Percentiles rank a stretch among this genome's conserved stretches.
Evolutionary conservation across 2,113 vertebrate species (phyloP).

Genomic region (Sturnus vulgaris): DNA sequence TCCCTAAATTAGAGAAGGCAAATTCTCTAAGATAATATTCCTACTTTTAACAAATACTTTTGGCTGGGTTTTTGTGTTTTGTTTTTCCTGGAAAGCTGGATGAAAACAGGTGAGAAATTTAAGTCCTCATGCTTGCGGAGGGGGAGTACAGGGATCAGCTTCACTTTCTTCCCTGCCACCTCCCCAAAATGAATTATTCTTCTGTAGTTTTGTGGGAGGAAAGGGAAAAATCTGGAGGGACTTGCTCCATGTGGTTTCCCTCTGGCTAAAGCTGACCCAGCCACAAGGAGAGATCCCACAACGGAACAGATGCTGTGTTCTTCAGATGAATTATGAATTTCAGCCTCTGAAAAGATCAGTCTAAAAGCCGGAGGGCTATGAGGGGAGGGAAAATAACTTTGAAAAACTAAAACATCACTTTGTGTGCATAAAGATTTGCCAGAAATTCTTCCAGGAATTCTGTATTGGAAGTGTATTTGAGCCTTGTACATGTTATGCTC

Average conservation of each 20-base stretch:
- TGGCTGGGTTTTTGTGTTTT: background rate
- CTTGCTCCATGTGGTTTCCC: background rate
- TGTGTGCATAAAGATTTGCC: background rate
- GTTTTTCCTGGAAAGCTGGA: background rate
- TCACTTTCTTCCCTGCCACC: background rate
- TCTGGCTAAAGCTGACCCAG: background rate
- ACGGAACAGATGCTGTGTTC: background rate
- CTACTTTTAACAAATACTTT: background rate
- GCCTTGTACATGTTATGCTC: fast-evolving
- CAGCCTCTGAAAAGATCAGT: background rate
- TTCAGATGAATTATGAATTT: slow-evolving; percentile 6
- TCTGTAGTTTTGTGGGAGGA: background rate
- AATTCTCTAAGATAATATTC: background rate
- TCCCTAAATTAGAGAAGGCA: background rate
- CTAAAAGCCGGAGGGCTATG: background rate
- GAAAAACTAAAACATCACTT: background rate
- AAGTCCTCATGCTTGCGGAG: background rate
- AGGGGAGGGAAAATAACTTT: background rate
- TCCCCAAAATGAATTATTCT: background rate
- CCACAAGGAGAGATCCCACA: background rate
- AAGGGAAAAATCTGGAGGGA: background rate
- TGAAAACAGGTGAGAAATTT: background rate
- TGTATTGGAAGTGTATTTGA: background rate
- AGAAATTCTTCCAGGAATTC: background rate
- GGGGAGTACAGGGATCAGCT: background rate